Base-by-base conservation (phyloP, 2,888 invertebrate genomes). In the Syritta pipiens region DNA sequence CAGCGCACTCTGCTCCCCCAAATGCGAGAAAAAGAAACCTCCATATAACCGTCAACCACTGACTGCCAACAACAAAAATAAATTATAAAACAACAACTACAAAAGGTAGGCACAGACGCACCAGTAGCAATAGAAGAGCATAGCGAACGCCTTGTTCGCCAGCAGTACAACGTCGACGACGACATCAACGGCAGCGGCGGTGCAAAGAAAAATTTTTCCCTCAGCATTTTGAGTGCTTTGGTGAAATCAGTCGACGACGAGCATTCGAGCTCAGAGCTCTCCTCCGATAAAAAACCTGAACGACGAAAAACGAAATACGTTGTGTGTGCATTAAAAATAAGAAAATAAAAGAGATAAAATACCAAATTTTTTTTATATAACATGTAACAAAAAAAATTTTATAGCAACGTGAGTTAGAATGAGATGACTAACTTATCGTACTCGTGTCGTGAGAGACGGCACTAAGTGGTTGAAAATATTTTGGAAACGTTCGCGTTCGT, bases 211-310 rank as follows among this genome's bases (percentile, higher is more conserved):
- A n/a, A n/a, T n/a, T 68, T 42, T 74, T 68, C 60, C 51, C 67
- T 62, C 44, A 74, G 67, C 72, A 67, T 63, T 65, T 71, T 72
- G 48, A 79, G 79, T 79, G 57, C 35, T 74, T 74, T 74, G 55
- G 51, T 79, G 49, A 79, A 74, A 68, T 79, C 74, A 79, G 79
- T 79, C 79, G 79, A 68, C 68, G 48, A 57, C 79, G 79, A 72
- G 79, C 79, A 68, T 79, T 79, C 79, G 60, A 79, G 74, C 74
- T 67, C 46, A 62, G 20, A 79, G 67, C 62, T 74, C 67, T 79
- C 74, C 68, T 68, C 57, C 22, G 79, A 68, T 65, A 59, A 63
- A 40, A 5, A 42, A 72, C 17, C 46, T 30, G 57, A 68, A 51
- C 59, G 42, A 53, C n/a, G n/a, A n/a, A n/a, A n/a, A n/a, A n/a